Evolutionary conservation across 2,797 vertebrate species (phyloP).

Genomic region (Oryzias dopingdopingensis): DNA sequence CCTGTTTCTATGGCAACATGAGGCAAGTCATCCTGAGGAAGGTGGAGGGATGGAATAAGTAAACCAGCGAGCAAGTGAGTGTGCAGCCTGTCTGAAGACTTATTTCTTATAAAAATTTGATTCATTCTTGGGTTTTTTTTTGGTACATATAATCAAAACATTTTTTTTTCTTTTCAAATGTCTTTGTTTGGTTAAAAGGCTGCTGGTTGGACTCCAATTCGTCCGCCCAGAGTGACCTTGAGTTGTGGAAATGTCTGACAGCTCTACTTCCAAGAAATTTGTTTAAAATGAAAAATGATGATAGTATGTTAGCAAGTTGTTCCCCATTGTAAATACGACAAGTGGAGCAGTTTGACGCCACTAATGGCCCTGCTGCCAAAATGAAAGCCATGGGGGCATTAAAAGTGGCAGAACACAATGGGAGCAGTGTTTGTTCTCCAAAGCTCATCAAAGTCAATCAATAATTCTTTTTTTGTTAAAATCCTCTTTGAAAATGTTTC

Average conservation of each 20-base stretch:
- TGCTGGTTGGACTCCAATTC: too few species aligned
- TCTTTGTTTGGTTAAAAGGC: not conserved
- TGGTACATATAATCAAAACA: too few species aligned
- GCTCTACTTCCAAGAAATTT: constrained; percentile 8
- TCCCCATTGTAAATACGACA: constrained; percentile 25
- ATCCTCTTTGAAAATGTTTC: not conserved
- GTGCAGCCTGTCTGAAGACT: constrained; percentile 37
- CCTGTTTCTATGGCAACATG: constrained; percentile 79
- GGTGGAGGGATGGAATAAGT: constrained; percentile 48
- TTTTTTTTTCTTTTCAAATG: too few species aligned
- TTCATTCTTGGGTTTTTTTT: too few species aligned
- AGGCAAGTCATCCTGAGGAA: constrained; percentile 58
- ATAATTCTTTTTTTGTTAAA: not conserved
- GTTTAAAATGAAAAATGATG: constrained; percentile 18
- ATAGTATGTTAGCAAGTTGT: constrained; percentile 17
- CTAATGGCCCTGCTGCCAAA: constrained; percentile 5
- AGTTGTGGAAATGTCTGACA: not conserved
- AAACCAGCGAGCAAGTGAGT: constrained; percentile 37
- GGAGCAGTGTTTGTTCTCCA: not conserved
- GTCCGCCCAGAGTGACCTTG: not conserved
- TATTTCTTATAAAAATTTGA: constrained; percentile 6
- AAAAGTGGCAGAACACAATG: not conserved
- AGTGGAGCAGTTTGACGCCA: constrained; percentile 27
- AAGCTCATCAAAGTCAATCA: constrained; percentile 6
- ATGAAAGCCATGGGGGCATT: constrained; percentile 14